Base-by-base conservation (phyloP, 1,140 invertebrate species). In the Prorops nasuta region DNA sequence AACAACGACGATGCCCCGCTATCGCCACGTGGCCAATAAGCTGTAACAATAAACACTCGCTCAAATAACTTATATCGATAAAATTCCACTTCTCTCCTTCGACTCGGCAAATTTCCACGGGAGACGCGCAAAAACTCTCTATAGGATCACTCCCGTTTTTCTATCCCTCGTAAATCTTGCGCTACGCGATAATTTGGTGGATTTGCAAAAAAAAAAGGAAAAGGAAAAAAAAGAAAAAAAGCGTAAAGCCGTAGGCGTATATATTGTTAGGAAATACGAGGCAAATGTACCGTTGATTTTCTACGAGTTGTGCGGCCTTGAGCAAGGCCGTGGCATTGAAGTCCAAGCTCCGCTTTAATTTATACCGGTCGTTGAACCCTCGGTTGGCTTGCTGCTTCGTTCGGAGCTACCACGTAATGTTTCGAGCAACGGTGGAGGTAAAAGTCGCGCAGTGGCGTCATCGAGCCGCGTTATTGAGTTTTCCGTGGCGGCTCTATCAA, bases 21-120 rank as follows among this genome's bases (percentile, higher is more conserved):
- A 58, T 80, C 80, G 54, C 77, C 74, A 55, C 80, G 68, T 43
- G 79, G 79, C 81, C 81, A 90, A 69, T 89, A 89, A 49, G 87
- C 87, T 89, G 75, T 3, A 78, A 79, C 37, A 57, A 39, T 22
- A 22, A 42, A 38, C n/a, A n/a, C n/a, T n/a, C n/a, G n/a, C n/a
- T n/a, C n/a, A n/a, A n/a, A n/a, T n/a, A n/a, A n/a, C n/a, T n/a
- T n/a, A n/a, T n/a, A n/a, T n/a, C n/a, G n/a, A n/a, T n/a, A n/a
- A n/a, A n/a, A n/a, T n/a, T n/a, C n/a, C n/a, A n/a, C n/a, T n/a
- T n/a, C n/a, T n/a, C n/a, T n/a, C n/a, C n/a, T n/a, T n/a, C n/a
- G n/a, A n/a, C n/a, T n/a, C n/a, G n/a, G n/a, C n/a, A n/a, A n/a
- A n/a, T n/a, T n/a, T n/a, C n/a, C n/a, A n/a, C n/a, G n/a, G n/a